Evolutionary conservation across 1,140 invertebrate species (phyloP), one percentile per base, ranked within the genome.

Genomic region (Teleopsis dalmanni): DNA sequence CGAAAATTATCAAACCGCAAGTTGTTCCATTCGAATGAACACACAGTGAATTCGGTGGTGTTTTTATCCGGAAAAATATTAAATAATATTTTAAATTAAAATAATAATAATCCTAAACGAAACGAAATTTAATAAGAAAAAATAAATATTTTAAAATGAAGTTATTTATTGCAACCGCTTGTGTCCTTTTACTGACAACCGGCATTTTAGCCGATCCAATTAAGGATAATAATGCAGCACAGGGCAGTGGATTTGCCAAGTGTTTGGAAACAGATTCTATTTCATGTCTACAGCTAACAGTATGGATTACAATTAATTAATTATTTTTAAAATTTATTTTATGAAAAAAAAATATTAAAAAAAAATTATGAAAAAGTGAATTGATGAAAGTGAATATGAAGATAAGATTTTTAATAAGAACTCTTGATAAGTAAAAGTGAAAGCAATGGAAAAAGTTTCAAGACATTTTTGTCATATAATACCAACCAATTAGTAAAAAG

Each of bases 211-310:
- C 65, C 59, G 65, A 68, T 65, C 64, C 43, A 26, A 52, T 41
- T 25, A 52, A 49, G 47, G 51, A 53, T 49, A 53, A 45, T 38
- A 49, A 44, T 57, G 54, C 60, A 46, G 25, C 29, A 23, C 54
- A 63, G 21, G 57, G 59, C 51, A 56, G 62, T 36, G 65, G 55
- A 51, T 69, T 68, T 47, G 59, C 61, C 54, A 74, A 79, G 48
- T 82, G 81, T 56, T 65, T 82, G 21, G 69, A 75, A 50, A 73
- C 79, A 57, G 81, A 83, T 70, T 82, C 81, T 47, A 81, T 83
- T 47, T 78, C 78, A 43, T 83, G 81, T 67, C 64, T 83, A 40
- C 81, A 83, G 62, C 73, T 78, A 54, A 72, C 76, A 60, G 73
- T 75, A 65, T 66, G 72, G 60, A 68, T 67, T 68, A 62, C 31